Evolutionary conservation across 2,113 vertebrate species (phyloP).

Genomic region (Xiphophorus hellerii): DNA sequence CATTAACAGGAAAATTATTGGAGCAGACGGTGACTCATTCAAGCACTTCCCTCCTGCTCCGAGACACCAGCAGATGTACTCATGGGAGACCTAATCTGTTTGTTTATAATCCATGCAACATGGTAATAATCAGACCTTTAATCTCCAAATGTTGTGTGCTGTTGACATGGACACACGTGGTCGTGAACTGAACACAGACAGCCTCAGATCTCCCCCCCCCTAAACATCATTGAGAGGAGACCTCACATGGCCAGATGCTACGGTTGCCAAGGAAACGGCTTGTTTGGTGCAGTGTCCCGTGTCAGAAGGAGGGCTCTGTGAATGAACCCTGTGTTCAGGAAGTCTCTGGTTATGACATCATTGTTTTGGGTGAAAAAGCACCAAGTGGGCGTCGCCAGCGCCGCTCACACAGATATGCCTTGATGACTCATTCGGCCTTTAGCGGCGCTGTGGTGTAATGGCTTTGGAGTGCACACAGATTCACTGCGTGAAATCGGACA

Average conservation of each 20-base stretch:
- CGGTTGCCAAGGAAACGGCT: constrained; percentile 59
- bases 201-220: constrained; percentile 21
- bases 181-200: background rate
- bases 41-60: constrained; percentile 4
- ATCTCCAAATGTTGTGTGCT: constrained; percentile 12
- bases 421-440: constrained; percentile 76
- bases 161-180: constrained; percentile 29
- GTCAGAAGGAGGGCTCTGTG: constrained; percentile 60
- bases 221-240: constrained; percentile 55
- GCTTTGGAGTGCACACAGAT: constrained; percentile 46
- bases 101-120: constrained; percentile 22
- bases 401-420: constrained; percentile 55
- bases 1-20: constrained; percentile 36
- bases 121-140: constrained; percentile 22
- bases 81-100: constrained; percentile 20
- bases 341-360: constrained; percentile 79
- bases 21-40: constrained; percentile 60
- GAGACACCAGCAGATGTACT: constrained; percentile 29
- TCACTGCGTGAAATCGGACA: constrained; percentile 33
- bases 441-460: constrained; percentile 50
- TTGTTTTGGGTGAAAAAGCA: constrained; percentile 44
- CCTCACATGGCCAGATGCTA: constrained; percentile 49
- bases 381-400: constrained; percentile 59
- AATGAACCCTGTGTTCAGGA: constrained; percentile 81
- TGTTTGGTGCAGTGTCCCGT: constrained; percentile 71